Base-by-base conservation (phyloP, 2,888 invertebrate species). In the Pediacus dermestoides region DNA sequence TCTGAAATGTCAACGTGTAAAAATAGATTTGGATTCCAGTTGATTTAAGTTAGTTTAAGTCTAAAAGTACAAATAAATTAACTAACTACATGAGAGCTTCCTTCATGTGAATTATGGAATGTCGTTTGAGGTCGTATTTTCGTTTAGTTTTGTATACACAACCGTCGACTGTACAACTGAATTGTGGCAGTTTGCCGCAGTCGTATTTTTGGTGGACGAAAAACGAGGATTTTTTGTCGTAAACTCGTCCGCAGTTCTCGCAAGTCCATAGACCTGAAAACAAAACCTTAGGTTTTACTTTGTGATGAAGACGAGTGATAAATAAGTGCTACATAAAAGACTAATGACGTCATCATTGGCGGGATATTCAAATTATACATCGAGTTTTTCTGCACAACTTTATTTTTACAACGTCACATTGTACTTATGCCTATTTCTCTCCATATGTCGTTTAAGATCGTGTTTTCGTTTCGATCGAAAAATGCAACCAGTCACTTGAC, bases 391-490 rank as follows among this genome's bases (percentile, higher is more conserved):
- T n/a, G n/a, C n/a, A n/a, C n/a, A n/a, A n/a, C n/a, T n/a, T n/a
- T n/a, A n/a, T n/a, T n/a, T n/a, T n/a, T n/a, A n/a, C n/a, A n/a
- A n/a, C n/a, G n/a, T n/a, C n/a, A n/a, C n/a, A n/a, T n/a, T n/a
- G n/a, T n/a, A n/a, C n/a, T n/a, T n/a, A n/a, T n/a, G n/a, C n/a
- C n/a, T n/a, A n/a, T n/a, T n/a, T n/a, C n/a, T n/a, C n/a, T n/a
- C n/a, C n/a, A n/a, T n/a, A n/a, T n/a, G 88, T 12, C 87, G 86
- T 55, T 85, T 85, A 14, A 88, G 74, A 70, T 88, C 87, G 54
- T 86, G 87, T 34, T 86, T 75, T 65, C 87, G 87, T 61, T 87
- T 83, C 48, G 88, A 86, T 60, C 83, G 79, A 67, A 88, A 88
- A 7, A 44, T 37, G 23, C 51, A 51, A 35, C 13, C 8, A 3